Conservation (phyloP, 2,113 vertebrate species). For the Sardina pilchardus region DNA sequence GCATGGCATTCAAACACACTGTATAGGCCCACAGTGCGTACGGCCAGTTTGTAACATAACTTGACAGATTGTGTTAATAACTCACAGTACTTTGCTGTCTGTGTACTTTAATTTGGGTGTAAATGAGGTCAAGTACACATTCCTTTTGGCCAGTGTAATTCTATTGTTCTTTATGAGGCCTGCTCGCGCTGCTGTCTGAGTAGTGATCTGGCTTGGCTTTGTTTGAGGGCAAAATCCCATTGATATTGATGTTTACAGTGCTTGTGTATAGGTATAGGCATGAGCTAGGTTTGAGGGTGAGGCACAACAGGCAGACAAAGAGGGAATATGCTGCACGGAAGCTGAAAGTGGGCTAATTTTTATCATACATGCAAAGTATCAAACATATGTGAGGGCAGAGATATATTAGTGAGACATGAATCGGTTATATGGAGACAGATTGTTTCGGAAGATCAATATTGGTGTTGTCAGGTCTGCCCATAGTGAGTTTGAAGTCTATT, state of each 20-base stretch:
- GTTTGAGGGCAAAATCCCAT: slow-evolving; percentile 68
- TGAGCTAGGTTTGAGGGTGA: slow-evolving; percentile 52
- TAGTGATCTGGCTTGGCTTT: slow-evolving; percentile 62
- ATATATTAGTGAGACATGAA: neutral
- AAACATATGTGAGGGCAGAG: neutral
- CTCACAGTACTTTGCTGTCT: slow-evolving; percentile 37
- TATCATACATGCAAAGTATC: neutral
- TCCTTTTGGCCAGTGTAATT: slow-evolving; percentile 67
- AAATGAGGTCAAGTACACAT: slow-evolving; percentile 69
- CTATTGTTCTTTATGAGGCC: slow-evolving; percentile 70
- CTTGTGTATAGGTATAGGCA: slow-evolving; percentile 54
- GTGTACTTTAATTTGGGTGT: slow-evolving; percentile 55
- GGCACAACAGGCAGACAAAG: neutral
- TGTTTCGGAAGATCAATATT: neutral
- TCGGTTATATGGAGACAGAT: neutral
- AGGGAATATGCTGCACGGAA: neutral
- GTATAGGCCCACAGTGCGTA: slow-evolving; percentile 22
- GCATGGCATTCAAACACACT: slow-evolving; percentile 5
- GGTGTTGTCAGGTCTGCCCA: neutral
- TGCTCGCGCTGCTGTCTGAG: slow-evolving; percentile 65
- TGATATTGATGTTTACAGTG: slow-evolving; percentile 58
- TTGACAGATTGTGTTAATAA: slow-evolving; percentile 41
- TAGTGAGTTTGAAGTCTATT: neutral
- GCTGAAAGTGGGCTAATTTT: neutral
- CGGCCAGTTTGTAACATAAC: slow-evolving; percentile 35